phyloP scores from a whole-genome alignment of 2,113 vertebrate species.

The Ictalurus furcatus region DNA sequence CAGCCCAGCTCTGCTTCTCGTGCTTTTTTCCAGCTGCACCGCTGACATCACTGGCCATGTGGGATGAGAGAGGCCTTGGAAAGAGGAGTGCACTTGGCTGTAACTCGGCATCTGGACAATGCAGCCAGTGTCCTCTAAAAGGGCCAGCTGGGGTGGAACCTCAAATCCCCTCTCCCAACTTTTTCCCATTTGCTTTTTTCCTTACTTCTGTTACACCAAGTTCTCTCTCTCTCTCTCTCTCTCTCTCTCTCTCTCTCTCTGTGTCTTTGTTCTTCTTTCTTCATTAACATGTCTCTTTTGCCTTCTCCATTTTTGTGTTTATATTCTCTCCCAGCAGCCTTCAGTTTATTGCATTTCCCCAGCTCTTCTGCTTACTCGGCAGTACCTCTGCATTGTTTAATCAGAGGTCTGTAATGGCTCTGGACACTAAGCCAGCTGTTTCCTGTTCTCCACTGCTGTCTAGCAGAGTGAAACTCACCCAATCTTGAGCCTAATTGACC shows the following conservation, averaged over 20 bases:
- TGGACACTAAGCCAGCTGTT: slow-evolving; percentile 24
- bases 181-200: slow-evolving; percentile 33
- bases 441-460: slow-evolving; percentile 29
- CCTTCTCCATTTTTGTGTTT: background rate
- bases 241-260: background rate
- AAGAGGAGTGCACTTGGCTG: slow-evolving; percentile 56
- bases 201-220: background rate
- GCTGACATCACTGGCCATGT: slow-evolving; percentile 59
- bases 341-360: slow-evolving; percentile 41
- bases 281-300: background rate
- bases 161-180: slow-evolving; percentile 54
- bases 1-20: slow-evolving; percentile 5
- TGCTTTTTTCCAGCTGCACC: slow-evolving; percentile 37
- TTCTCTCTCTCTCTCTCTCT: background rate
- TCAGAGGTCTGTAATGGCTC: slow-evolving; percentile 32
- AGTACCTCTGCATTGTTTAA: slow-evolving; percentile 43
- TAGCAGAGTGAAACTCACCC: slow-evolving; percentile 4
- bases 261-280: slow-evolving; percentile 14
- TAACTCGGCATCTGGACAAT: slow-evolving; percentile 57
- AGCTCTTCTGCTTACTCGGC: slow-evolving; percentile 27
- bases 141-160: slow-evolving; percentile 61
- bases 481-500: background rate
- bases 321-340: slow-evolving; percentile 16
- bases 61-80: slow-evolving; percentile 47
- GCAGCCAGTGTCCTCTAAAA: slow-evolving; percentile 61